Base-by-base conservation (phyloP, 2,797 vertebrate species). In the Syngnathus rostellatus region DNA sequence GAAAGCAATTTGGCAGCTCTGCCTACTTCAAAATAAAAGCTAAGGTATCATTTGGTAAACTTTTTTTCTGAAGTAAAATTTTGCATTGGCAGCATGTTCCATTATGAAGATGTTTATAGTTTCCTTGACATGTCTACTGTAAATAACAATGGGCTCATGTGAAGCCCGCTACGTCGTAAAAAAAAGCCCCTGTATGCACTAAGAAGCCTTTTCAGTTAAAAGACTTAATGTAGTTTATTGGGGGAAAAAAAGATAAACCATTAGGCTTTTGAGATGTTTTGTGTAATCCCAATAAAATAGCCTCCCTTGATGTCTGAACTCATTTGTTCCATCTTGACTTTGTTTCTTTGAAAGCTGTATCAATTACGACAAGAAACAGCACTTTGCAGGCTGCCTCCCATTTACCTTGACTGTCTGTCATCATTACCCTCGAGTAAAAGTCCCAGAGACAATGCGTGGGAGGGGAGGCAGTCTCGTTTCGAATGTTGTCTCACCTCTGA, bases 381-480 rank as follows among this genome's bases (percentile, higher is more conserved):
- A 72, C 85, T 82, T 85, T 73, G 79, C 83, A 72, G 77, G 74
- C 78, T 66, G 46, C 14, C 63, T 73, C 80, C 78, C 41, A 61
- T 81, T 79, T 40, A 21, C 78, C 84, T 66, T 73, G 85, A 87
- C 89, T 86, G 84, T 85, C 88, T 7, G 14, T 90, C 75, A 81
- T 92, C 89, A 86, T 93, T 90, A 91, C 72, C 85, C 78, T 82
- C 85, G 81, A 84, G 81, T 85, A 74, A 77, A 83, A 92, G 93
- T 91, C 93, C 89, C 89, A 86, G 77, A 82, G 67, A 84, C 77
- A 68, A 76, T 67, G 68, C 51, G 25, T 4, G 7, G 73, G 67
- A 72, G 80, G 79, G 79, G 81, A 75, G 75, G 83, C 80, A 80
- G 73, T 86, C 84, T 84, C 72, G 83, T 88, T 87, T 90, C 89